Evolutionary conservation across 2,888 invertebrate genomes (phyloP).

Genomic region (Leptothorax acervorum): DNA sequence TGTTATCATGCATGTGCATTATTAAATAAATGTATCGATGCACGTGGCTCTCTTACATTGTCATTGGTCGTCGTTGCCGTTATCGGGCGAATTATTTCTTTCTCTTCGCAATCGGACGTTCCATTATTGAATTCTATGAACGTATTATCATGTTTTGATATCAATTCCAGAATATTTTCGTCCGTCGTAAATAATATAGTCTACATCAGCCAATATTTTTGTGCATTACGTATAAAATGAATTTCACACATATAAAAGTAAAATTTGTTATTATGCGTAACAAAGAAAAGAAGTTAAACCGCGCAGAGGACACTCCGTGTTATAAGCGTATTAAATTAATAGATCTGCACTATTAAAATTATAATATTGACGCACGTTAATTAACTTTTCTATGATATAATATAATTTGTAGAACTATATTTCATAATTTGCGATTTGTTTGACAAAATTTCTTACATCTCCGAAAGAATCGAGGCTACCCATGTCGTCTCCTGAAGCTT

Average conservation of each 20-base stretch:
- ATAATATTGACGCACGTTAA: not conserved
- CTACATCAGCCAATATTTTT: slow-evolving; percentile 85
- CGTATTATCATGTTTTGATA: slow-evolving; percentile 86
- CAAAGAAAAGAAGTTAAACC: not conserved
- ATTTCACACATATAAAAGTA: not conserved
- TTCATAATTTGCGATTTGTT: not conserved
- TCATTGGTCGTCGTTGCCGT: slow-evolving; percentile 87
- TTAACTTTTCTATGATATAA: not conserved
- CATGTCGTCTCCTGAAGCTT: slow-evolving; percentile 91
- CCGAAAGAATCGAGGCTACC: slow-evolving; percentile 91
- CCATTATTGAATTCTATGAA: slow-evolving; percentile 84
- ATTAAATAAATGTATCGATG: not conserved
- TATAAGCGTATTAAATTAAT: slow-evolving; percentile 15
- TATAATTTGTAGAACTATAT: slow-evolving; percentile 13
- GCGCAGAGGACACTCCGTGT: not conserved
- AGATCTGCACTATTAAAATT: not conserved
- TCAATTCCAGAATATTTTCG: slow-evolving; percentile 90
- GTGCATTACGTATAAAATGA: slow-evolving; percentile 20
- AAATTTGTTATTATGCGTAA: not conserved
- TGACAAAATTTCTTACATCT: slow-evolving; percentile 87
- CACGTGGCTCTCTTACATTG: slow-evolving; percentile 50
- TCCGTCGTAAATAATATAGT: slow-evolving; percentile 94
- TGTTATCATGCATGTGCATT: not conserved
- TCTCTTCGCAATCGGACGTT: slow-evolving; percentile 84
- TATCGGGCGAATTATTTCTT: slow-evolving; percentile 88